Evolutionary conservation across 2,113 vertebrate species (phyloP), one percentile per base, ranked within the genome.

Genomic region (Varanus komodoensis): DNA sequence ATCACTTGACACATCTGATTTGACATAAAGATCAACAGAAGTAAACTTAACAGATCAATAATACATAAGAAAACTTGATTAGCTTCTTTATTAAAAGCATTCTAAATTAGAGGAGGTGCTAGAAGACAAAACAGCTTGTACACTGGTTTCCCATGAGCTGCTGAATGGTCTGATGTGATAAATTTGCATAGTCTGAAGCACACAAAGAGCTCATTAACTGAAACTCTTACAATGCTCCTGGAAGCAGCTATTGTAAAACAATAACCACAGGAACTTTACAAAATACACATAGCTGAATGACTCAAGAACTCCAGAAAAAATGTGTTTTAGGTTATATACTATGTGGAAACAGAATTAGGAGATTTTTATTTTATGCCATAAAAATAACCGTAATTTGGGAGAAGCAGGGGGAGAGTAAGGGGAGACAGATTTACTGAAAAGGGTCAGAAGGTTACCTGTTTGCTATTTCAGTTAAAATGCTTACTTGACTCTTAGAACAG

Each of bases 161-260:
- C 95, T 98, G 98, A 98, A 98, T 98, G 98, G 98, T 97, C 97
- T 97, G 98, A 97, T 98, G 98, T 98, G 98, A 99, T 98, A 98
- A 97, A 99, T 99, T 99, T 99, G 98, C 99, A 99, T 99, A 99
- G 98, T 98, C 98, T 98, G 98, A 98, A 97, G 97, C 97, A 94
- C 98, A 98, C 98, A 99, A 99, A 98, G 97, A 97, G 96, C 98
- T 98, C 98, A 99, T 99, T 99, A 99, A 99, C 98, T 99, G 98
- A 99, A 99, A 98, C 97, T 98, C 98, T 96, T 97, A 98, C 97
- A 97, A 97, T 97, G 95, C 95, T 97, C 97, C 96, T 97, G 96
- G 96, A 98, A 97, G 97, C 97, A 97, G 97, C 97, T 97, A 98
- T 97, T 97, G 97, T 97, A 97, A 98, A 98, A 98, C 98, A 97